These are phyloP conservation scores for Capitella teleta DNA, from an alignment of 1,140 invertebrate genomes.

Conservation along the genomic window DNA sequence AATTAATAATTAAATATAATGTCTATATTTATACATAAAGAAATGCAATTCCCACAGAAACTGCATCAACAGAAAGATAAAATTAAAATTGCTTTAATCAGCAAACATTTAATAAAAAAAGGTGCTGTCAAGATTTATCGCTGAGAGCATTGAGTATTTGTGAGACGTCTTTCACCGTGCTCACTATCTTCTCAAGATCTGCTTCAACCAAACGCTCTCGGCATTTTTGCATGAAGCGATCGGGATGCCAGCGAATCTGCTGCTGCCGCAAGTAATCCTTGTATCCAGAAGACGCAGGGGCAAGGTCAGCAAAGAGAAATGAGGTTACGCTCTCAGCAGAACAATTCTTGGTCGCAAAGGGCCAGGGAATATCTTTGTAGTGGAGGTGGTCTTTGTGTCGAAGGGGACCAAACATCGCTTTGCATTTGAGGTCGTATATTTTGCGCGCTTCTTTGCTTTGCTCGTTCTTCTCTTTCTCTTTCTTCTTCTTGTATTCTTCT, in stretches of 20 bases:
- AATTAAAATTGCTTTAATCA: no score
- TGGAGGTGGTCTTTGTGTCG: slow-evolving; percentile 14
- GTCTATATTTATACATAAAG: no score
- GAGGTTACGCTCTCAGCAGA: slow-evolving; percentile 14
- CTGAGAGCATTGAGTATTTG: slow-evolving; percentile 30
- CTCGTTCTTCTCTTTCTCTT: slow-evolving; percentile 4
- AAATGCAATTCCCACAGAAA: no score
- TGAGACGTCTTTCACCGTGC: slow-evolving; percentile 27
- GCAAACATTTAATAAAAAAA: no score
- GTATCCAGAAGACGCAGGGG: slow-evolving; percentile 13
- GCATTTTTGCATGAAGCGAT: slow-evolving; percentile 32
- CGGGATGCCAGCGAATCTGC: slow-evolving; percentile 32
- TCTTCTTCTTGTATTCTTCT: slow-evolving; percentile 2
- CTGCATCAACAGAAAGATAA: no score
- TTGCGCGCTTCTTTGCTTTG: slow-evolving; percentile 15
- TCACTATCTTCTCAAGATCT: slow-evolving; percentile 21
- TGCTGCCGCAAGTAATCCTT: slow-evolving; percentile 25
- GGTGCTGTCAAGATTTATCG: no score
- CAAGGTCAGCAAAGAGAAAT: slow-evolving; percentile 21
- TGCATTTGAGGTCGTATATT: slow-evolving; percentile 16
- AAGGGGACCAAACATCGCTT: slow-evolving; percentile 12
- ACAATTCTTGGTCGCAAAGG: slow-evolving; percentile 11
- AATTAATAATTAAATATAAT: no score
- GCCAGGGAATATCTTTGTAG: slow-evolving; percentile 29
- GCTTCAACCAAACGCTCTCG: slow-evolving; percentile 16